Evolutionary conservation across 2,113 vertebrate species (phyloP).

Genomic region (Vulpes lagopus): DNA sequence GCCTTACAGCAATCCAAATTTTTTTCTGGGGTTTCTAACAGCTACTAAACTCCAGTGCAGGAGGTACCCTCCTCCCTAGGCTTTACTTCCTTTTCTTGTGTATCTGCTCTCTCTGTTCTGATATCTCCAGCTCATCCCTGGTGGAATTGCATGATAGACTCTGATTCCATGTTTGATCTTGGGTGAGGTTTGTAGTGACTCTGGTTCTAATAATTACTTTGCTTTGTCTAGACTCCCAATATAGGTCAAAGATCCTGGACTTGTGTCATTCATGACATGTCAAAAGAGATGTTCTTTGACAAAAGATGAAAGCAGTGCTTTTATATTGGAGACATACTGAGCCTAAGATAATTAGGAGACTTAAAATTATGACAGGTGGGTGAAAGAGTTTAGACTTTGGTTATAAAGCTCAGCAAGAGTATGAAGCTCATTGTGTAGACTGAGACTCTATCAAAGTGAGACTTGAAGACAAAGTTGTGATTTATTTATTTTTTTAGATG

Average conservation of each 20-base stretch:
- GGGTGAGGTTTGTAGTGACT: not conserved
- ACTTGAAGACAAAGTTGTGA: not conserved
- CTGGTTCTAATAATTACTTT: not conserved
- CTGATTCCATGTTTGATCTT: not conserved
- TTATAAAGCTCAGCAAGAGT: not conserved
- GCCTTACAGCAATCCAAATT: not conserved
- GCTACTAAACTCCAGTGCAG: not conserved
- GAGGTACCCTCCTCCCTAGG: not conserved
- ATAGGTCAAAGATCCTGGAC: not conserved
- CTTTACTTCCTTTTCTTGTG: not conserved
- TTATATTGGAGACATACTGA: not conserved
- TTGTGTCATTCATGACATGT: fast-evolving
- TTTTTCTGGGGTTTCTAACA: not conserved
- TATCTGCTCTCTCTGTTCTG: not conserved
- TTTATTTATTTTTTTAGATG: not conserved
- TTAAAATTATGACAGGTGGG: not conserved
- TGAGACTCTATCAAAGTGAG: not conserved
- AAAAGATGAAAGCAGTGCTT: not conserved
- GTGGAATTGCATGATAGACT: not conserved
- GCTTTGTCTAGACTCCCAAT: not conserved
- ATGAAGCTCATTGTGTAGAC: not conserved
- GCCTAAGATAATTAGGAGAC: not conserved
- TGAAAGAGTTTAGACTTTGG: not conserved
- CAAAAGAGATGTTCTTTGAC: not conserved
- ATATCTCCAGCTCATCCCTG: not conserved